Evolutionary conservation across 92 coral and sea anemone species (phyloP).

Genomic region (Porites divaricata): DNA sequence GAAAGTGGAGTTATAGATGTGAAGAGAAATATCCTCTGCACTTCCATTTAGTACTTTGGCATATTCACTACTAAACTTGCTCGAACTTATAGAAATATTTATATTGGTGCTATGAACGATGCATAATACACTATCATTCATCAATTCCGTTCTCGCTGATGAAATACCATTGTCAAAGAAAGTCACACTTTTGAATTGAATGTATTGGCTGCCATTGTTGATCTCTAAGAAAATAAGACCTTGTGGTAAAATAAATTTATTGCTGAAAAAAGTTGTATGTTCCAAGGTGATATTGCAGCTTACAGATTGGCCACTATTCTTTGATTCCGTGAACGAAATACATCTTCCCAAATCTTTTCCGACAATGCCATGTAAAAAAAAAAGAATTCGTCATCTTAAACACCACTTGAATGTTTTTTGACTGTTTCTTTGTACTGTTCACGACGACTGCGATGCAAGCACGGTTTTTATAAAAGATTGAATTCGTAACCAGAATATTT

Average conservation of each 20-base stretch:
- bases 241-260: background rate
- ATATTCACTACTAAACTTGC: too few relatives aligned
- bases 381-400: background rate
- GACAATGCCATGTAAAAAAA: background rate
- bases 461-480: background rate
- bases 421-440: background rate
- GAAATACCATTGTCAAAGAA: too few relatives aligned
- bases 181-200: too few relatives aligned
- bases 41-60: too few relatives aligned
- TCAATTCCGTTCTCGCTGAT: too few relatives aligned
- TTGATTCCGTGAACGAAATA: background rate
- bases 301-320: background rate
- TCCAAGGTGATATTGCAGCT: background rate
- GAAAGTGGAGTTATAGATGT: too few relatives aligned
- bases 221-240: too few relatives aligned
- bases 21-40: too few relatives aligned
- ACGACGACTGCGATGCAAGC: background rate
- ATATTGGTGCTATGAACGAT: too few relatives aligned
- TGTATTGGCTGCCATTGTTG: too few relatives aligned
- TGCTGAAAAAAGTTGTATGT: background rate
- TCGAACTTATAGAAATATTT: too few relatives aligned
- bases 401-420: background rate
- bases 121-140: too few relatives aligned
- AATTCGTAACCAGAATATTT: background rate
- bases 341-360: background rate